Evolutionary conservation across 2,888 invertebrate species (phyloP), one percentile per base, ranked within the genome.

Genomic region (Thumatha senex): DNA sequence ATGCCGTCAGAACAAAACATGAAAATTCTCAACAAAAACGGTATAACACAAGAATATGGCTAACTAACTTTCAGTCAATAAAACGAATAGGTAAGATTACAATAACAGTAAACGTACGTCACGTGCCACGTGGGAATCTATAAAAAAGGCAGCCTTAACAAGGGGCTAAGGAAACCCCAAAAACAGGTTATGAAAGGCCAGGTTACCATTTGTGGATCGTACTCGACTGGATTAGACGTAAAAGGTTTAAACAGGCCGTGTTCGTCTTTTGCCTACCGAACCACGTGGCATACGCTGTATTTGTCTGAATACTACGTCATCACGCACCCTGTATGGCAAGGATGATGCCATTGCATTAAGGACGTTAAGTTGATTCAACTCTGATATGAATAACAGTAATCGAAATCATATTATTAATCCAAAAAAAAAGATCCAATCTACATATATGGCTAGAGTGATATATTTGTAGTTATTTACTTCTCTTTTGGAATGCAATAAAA

Each of bases 111-210:
- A 51, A 40, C 40, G 48, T 52, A 63, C 54, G 67, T 58, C 60
- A 67, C 62, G 58, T 34, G 54, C 62, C 76, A 78, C 78, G 76
- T 78, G 80, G 67, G 68, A 64, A 70, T 63, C 61, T 67, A 72
- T 65, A 70, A 71, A 78, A 72, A 74, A 8, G 67, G 73, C 74
- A 70, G 71, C 70, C 78, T 74, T 70, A 76, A 76, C 74, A 78
- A 78, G 83, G 85, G 83, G 80, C 83, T 77, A 82, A 87, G 89
- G 86, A 84, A 88, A 86, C 88, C 89, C 90, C 89, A 84, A 90
- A 91, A 90, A 90, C 90, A 88, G 89, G 90, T 90, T 91, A 86
- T 83, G 83, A 86, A 82, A 86, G 80, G 82, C 85, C 86, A 77
- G 82, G 85, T 87, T 89, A 83, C 90, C 90, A 88, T 89, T 89